A percentile compares a stretch with the other conserved stretches of the same genome.
These are phyloP conservation scores for Buathra laborator DNA, from an alignment of 2,888 invertebrate genomes.

Conservation along the genomic window DNA sequence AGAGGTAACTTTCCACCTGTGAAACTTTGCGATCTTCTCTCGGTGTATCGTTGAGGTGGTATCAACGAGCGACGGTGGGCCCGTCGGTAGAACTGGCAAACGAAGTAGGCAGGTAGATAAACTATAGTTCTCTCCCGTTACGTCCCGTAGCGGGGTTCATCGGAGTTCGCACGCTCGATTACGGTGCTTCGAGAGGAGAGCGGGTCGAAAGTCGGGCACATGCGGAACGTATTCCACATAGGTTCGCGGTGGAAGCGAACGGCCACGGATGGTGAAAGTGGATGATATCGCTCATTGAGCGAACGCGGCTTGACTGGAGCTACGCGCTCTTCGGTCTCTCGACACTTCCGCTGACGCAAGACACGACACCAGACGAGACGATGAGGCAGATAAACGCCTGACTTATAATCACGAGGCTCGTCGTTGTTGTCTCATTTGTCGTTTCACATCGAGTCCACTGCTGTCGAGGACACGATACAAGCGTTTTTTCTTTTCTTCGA, in stretches of 20 bases:
- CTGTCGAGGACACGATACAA: constrained; percentile 7
- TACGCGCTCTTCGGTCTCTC: constrained; percentile 47
- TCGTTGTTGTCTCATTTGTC: constrained; percentile 32
- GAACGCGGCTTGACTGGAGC: constrained; percentile 10
- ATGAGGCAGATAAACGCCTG: constrained; percentile 38
- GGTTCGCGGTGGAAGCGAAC: constrained; percentile 47
- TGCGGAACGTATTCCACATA: constrained; percentile 3
- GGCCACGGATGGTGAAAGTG: constrained; percentile 67
- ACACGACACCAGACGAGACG: constrained; percentile 20
- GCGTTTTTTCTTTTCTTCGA: constrained; percentile 23
- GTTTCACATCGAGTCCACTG: constrained; percentile 26
- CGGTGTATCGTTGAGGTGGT: background rate
- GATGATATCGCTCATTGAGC: constrained; percentile 67
- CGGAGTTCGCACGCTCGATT: constrained; percentile 64
- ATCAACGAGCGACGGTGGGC: constrained; percentile 14
- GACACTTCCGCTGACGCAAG: constrained; percentile 70
- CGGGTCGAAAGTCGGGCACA: constrained; percentile 65
- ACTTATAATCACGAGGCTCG: constrained; percentile 36
- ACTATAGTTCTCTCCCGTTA: background rate
- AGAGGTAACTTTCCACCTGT: constrained; percentile 52
- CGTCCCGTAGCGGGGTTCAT: constrained; percentile 36
- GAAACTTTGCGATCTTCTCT: constrained; percentile 42
- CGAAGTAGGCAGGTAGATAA: constrained; percentile 31
- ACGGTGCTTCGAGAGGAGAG: constrained; percentile 56
- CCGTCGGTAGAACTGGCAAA: background rate